Percentiles rank a stretch among this genome's conserved stretches.
Evolutionary conservation across 37 sponge, comb jelly and placozoan species (phyloP).

Genomic region (Crambe crambe): DNA sequence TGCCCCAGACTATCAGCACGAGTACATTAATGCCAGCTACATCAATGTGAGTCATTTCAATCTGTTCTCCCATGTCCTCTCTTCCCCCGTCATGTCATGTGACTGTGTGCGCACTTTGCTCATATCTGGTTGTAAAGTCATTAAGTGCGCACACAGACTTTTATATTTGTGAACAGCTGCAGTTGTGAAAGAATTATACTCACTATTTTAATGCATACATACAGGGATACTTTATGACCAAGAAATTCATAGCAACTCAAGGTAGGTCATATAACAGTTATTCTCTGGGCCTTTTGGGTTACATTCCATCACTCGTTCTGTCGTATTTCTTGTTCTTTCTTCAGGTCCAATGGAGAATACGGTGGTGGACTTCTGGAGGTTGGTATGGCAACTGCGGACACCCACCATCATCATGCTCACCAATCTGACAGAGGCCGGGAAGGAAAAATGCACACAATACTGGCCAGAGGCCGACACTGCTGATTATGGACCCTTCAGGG

Average conservation of each 20-base stretch:
- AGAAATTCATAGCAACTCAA: slow-evolving; percentile 57
- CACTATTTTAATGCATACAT: too few species aligned
- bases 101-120: background rate
- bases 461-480: slow-evolving; percentile 39
- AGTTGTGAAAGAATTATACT: background rate
- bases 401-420: slow-evolving; percentile 71
- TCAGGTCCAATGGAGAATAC: slow-evolving; percentile 37
- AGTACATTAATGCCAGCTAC: slow-evolving; percentile 62
- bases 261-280: slow-evolving; percentile 13
- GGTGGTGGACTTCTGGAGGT: slow-evolving; percentile 67
- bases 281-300: background rate
- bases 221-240: slow-evolving; percentile 43
- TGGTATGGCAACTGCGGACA: slow-evolving; percentile 52
- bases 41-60: slow-evolving; percentile 43
- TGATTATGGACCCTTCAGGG: slow-evolving; percentile 54
- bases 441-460: slow-evolving; percentile 47
- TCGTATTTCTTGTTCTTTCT: background rate
- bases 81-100: background rate
- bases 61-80: too few species aligned
- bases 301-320: background rate
- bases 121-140: too few species aligned
- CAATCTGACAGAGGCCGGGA: slow-evolving; percentile 33
- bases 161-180: background rate
- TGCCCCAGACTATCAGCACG: slow-evolving; percentile 25
- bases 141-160: background rate